Percentiles rank a stretch among this genome's conserved stretches.
Conservation (phyloP, 2,797 vertebrate species). For the Phoebastria nigripes region DNA sequence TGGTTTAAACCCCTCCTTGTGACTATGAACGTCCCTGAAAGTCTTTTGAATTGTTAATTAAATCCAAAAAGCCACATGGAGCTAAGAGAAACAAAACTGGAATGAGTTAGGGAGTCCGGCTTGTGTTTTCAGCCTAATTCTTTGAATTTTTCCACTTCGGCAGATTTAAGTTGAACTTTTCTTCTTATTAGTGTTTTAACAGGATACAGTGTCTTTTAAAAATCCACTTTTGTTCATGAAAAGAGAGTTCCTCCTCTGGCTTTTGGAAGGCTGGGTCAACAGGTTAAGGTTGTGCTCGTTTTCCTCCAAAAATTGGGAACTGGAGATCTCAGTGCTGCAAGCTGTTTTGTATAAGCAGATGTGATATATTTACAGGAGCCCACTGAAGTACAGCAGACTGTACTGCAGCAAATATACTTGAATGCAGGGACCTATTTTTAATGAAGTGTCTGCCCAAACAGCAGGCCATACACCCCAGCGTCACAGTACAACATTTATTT, state of each 20-base stretch:
- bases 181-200: neutral
- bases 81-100: neutral
- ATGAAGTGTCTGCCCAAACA: neutral
- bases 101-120: neutral
- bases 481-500: neutral
- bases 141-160: neutral
- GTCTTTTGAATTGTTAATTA: neutral
- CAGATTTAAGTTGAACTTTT: neutral
- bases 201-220: neutral
- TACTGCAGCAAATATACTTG: neutral
- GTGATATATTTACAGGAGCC: neutral
- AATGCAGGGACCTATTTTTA: neutral
- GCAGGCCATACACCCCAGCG: neutral
- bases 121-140: neutral
- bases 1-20: neutral
- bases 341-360: neutral
- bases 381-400: neutral
- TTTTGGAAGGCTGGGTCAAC: neutral
- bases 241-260: neutral
- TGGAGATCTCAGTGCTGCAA: neutral
- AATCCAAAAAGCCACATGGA: neutral
- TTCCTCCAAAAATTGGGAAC: neutral
- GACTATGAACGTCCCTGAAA: neutral
- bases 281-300: neutral
- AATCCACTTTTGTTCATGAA: neutral